A percentile compares a stretch with the other conserved stretches of the same genome.
These are phyloP conservation scores for Lophura nycthemera DNA, from an alignment of 2,113 vertebrate genomes.

Conservation along the genomic window DNA sequence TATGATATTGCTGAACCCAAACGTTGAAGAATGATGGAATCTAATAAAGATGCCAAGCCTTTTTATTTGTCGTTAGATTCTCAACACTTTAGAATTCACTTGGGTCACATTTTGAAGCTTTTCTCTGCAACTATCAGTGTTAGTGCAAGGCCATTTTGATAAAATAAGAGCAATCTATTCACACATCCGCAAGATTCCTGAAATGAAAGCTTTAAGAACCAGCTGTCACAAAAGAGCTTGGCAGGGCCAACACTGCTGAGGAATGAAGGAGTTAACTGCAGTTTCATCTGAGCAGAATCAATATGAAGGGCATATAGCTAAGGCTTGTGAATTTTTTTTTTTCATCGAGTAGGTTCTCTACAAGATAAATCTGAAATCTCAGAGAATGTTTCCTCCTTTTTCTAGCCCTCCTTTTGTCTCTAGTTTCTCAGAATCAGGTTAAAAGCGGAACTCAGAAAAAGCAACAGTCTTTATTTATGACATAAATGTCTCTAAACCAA, in stretches of 20 bases:
- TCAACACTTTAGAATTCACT: not conserved
- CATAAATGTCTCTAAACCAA: not conserved
- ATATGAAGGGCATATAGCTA: not conserved
- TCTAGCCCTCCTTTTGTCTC: not conserved
- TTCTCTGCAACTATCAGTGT: not conserved
- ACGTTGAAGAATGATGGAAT: not conserved
- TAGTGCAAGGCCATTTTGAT: not conserved
- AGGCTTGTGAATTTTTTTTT: not conserved
- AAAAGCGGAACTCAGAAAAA: not conserved
- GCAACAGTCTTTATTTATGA: not conserved
- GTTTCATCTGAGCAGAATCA: not conserved
- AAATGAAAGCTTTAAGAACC: not conserved
- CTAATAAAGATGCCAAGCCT: not conserved
- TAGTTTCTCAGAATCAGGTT: not conserved
- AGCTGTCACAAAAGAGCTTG: not conserved
- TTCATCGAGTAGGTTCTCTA: not conserved
- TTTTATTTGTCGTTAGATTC: conserved; percentile 22
- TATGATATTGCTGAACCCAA: not conserved
- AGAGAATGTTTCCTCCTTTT: not conserved
- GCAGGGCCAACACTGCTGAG: not conserved
- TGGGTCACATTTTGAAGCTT: conserved; percentile 5
- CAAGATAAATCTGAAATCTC: not conserved
- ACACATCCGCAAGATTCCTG: not conserved
- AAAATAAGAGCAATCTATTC: not conserved
- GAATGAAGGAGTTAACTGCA: not conserved